A percentile compares a stretch with the other conserved stretches of the same genome.
These are phyloP conservation scores for Hirtodrosophila histrioides DNA, from an alignment of 2,888 invertebrate species.

Conservation along the genomic window DNA sequence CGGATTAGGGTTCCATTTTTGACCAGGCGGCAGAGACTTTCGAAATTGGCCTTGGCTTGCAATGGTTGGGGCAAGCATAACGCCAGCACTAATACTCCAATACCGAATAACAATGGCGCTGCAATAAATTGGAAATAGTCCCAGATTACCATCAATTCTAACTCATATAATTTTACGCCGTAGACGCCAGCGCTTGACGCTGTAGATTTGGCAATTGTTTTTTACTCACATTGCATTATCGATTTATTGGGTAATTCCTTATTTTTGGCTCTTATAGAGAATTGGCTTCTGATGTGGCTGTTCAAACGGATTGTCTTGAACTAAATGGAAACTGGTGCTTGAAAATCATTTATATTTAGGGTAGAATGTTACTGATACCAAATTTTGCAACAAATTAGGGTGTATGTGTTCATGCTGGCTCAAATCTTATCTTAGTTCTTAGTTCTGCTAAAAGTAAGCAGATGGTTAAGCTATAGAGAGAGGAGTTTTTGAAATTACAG, in stretches of 20 bases:
- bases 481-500: conserved; percentile 15
- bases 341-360: conserved; percentile 59
- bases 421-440: conserved; percentile 67
- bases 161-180: background rate
- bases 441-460: conserved; percentile 37
- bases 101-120: conserved; percentile 23
- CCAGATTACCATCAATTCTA: background rate
- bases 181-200: conserved; percentile 2
- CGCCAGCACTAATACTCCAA: conserved; percentile 42
- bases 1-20: conserved; percentile 66
- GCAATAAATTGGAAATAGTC: background rate
- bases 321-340: conserved; percentile 55
- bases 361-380: conserved; percentile 40
- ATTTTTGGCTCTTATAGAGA: conserved; percentile 3
- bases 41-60: conserved; percentile 28
- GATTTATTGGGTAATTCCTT: conserved; percentile 27
- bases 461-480: conserved; percentile 21
- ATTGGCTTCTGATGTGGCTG: conserved; percentile 18
- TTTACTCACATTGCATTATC: conserved; percentile 43
- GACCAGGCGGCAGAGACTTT: conserved; percentile 68
- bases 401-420: conserved; percentile 33
- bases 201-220: background rate
- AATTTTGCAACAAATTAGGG: conserved; percentile 49
- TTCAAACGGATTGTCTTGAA: conserved; percentile 28
- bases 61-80: conserved; percentile 12